Evolutionary conservation across 2,113 vertebrate genomes (phyloP).

Genomic region (Ptilorrhoa leucosticta): DNA sequence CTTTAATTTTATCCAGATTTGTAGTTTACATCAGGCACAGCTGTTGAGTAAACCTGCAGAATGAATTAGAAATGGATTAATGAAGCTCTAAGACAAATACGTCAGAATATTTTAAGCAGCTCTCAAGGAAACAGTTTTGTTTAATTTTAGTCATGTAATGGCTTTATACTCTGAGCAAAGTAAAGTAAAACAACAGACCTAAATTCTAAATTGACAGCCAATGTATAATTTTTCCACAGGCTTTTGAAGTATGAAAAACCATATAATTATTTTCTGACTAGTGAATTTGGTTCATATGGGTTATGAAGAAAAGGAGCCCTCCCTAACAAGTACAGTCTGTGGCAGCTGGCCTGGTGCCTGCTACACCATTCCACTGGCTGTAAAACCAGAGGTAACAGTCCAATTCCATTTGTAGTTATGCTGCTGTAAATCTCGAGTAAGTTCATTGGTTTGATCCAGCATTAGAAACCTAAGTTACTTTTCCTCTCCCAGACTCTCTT

Average conservation of each 20-base stretch:
- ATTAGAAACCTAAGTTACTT: background rate
- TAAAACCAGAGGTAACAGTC: background rate
- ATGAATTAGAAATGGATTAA: conserved; percentile 68
- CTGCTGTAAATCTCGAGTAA: conserved; percentile 11
- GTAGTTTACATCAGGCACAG: conserved; percentile 55
- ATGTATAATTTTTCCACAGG: background rate
- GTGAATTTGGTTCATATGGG: background rate
- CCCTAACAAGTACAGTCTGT: background rate
- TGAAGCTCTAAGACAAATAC: conserved; percentile 58
- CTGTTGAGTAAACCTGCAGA: conserved; percentile 66
- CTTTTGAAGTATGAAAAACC: conserved; percentile 38
- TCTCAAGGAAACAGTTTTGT: conserved; percentile 46
- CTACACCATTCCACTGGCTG: background rate
- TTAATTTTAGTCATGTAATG: conserved; percentile 50
- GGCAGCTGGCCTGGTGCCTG: background rate
- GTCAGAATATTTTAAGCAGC: conserved; percentile 50
- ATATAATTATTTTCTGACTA: conserved; percentile 50
- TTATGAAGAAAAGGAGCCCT: conserved; percentile 5
- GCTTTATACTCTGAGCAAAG: conserved; percentile 52
- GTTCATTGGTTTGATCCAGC: background rate
- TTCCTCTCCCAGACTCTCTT: background rate
- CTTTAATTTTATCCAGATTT: conserved; percentile 64
- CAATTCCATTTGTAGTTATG: background rate
- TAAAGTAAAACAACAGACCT: conserved; percentile 38
- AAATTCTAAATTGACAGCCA: conserved; percentile 48